A percentile compares a stretch with the other conserved stretches of the same genome.
Conservation (phyloP, 2,888 invertebrate genomes). For the Sminthurinus aureus region DNA sequence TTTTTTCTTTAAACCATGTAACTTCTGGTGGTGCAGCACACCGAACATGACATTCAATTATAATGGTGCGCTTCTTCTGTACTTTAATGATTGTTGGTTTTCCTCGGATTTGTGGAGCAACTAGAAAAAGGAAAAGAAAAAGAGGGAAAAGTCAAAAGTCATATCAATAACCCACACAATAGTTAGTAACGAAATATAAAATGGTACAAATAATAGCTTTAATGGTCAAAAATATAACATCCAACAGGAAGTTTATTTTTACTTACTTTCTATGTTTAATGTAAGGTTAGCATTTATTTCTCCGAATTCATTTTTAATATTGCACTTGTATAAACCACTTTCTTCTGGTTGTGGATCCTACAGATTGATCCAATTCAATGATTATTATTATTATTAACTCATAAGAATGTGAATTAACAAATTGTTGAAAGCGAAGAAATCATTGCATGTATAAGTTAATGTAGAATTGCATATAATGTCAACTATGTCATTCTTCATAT, state of each 20-base stretch:
- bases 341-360: slow-evolving; percentile 92
- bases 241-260: slow-evolving; percentile 22
- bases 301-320: slow-evolving; percentile 93
- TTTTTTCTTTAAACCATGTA: slow-evolving; percentile 90
- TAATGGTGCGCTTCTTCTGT: slow-evolving; percentile 88
- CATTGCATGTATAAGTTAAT: not conserved
- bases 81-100: slow-evolving; percentile 91
- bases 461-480: not conserved
- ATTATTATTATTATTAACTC: too few species aligned
- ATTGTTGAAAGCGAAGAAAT: not conserved
- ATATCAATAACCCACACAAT: not conserved
- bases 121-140: too few species aligned
- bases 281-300: slow-evolving; percentile 97
- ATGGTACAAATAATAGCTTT: not conserved
- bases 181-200: not conserved
- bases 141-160: too few species aligned
- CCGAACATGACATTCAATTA: slow-evolving; percentile 92
- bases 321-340: slow-evolving; percentile 97
- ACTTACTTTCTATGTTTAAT: slow-evolving; percentile 96
- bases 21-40: slow-evolving; percentile 93
- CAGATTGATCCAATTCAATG: too few species aligned
- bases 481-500: too few species aligned
- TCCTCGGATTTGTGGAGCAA: slow-evolving; percentile 92
- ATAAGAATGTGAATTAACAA: slow-evolving; percentile 9
- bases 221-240: slow-evolving; percentile 1